Base-by-base conservation (phyloP, 1,140 invertebrate genomes). In the Hestina assimilis region DNA sequence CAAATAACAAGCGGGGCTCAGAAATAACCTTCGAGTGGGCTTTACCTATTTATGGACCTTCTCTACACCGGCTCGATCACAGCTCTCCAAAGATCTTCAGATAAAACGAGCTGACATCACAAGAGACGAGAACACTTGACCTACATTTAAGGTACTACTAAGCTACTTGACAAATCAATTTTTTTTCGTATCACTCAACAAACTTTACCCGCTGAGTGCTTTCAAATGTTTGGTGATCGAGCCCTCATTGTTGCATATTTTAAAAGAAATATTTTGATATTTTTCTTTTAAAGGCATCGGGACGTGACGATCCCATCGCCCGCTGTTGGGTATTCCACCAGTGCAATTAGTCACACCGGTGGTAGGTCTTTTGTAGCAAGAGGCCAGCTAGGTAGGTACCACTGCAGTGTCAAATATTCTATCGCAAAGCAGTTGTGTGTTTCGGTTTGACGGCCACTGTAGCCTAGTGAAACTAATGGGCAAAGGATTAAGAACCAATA, bases 81-180 rank as follows among this genome's bases (percentile, higher is more conserved):
- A 43, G 53, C 61, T 48, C 61, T 52, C 33, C 33, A 65, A 50
- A 48, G 54, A 63, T 69, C 58, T 57, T 48, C 51, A 59, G 59
- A 69, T 68, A 69, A 68, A 73, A 67, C 57, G 59, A 63, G 72
- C 72, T 75, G 72, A 75, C 69, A 65, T 62, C 62, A 72, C 51
- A 63, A 43, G 29, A 35, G 20, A 48, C 21, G 55, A 75, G 63
- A 33, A 59, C 52, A 43, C 72, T 75, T 75, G 69, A 28, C 72
- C 72, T 63, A 75, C 53, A 72, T 75, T 66, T 60, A 57, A 63
- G 57, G 53, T 58, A 43, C 53, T 55, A 31, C 63, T 68, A 47
- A 47, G 47, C 53, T 55, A 31, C 63, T 68, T 48, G 51, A 69
- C 59, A 54, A 66, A 67, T 69, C 69, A 72, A 72, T 72, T 74